A percentile compares a stretch with the other conserved stretches of the same genome.
phyloP scores from a whole-genome alignment of 2,113 vertebrate genomes.

The Sceloporus undulatus region DNA sequence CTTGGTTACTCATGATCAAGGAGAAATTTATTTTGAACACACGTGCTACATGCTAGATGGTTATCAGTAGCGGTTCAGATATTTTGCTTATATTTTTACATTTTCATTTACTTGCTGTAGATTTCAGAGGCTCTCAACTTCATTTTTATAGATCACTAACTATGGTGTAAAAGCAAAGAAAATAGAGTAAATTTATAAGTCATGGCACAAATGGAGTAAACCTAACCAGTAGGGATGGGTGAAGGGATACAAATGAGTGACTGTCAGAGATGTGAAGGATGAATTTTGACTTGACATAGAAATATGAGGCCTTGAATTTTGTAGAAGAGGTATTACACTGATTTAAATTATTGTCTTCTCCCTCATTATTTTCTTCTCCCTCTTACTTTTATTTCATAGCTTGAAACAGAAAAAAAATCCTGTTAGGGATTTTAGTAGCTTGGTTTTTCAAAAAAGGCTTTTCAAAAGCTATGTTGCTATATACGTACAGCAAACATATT shows the following conservation, averaged over 20 bases:
- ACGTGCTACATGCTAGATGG: not conserved
- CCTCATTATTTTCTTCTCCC: slow-evolving; percentile 71
- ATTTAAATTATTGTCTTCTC: slow-evolving; percentile 72
- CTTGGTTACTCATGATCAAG: not conserved
- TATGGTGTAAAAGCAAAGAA: slow-evolving; percentile 52
- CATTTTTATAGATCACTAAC: slow-evolving; percentile 67
- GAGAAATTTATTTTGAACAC: not conserved
- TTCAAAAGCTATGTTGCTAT: slow-evolving; percentile 42
- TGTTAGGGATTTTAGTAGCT: slow-evolving; percentile 71
- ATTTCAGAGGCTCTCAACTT: slow-evolving; percentile 53
- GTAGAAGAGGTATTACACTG: slow-evolving; percentile 64
- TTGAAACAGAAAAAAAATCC: slow-evolving; percentile 64
- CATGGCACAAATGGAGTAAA: slow-evolving; percentile 72
- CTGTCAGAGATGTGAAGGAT: slow-evolving; percentile 68
- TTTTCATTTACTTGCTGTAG: not conserved
- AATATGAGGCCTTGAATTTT: slow-evolving; percentile 75
- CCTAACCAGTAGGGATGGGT: slow-evolving; percentile 64
- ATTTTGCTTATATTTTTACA: not conserved
- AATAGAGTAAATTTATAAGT: slow-evolving; percentile 60
- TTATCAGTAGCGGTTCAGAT: not conserved
- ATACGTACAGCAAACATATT: slow-evolving; percentile 47
- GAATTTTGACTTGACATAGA: slow-evolving; percentile 72
- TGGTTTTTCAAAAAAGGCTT: not conserved
- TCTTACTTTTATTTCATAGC: slow-evolving; percentile 66
- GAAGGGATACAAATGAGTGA: slow-evolving; percentile 55